phyloP scores from a whole-genome alignment of 1,140 invertebrate genomes.

The Olivierus martensii region DNA sequence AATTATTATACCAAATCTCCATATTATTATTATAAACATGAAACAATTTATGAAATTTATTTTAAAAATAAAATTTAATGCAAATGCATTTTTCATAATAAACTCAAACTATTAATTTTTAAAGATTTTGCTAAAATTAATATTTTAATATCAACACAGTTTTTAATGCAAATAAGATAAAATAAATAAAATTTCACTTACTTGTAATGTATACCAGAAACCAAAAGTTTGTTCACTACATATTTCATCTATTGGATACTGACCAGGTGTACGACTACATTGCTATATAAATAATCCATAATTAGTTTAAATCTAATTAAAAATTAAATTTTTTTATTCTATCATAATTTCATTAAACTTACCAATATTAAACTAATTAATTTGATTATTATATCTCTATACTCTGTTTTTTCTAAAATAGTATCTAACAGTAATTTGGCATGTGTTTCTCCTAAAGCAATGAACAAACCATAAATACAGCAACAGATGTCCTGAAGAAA shows the following conservation, averaged over 20 bases:
- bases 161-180: too few species aligned
- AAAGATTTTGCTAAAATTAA: too few species aligned
- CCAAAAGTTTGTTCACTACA: slow-evolving; percentile 68
- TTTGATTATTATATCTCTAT: slow-evolving; percentile 30
- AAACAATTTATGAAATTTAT: too few species aligned
- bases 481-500: slow-evolving; percentile 27
- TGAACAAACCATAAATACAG: slow-evolving; percentile 44
- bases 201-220: slow-evolving; percentile 83
- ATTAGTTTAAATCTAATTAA: background rate
- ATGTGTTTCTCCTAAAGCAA: slow-evolving; percentile 48
- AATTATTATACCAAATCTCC: too few species aligned
- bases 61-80: too few species aligned
- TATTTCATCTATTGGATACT: slow-evolving; percentile 69
- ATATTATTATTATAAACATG: too few species aligned
- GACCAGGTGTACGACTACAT: slow-evolving; percentile 60
- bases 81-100: too few species aligned
- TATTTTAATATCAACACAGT: too few species aligned
- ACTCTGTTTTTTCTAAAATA: slow-evolving; percentile 29
- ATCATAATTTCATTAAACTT: slow-evolving; percentile 9
- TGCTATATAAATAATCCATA: slow-evolving; percentile 27
- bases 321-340: too few species aligned
- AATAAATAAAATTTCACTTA: slow-evolving; percentile 25
- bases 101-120: too few species aligned
- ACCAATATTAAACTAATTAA: slow-evolving; percentile 46
- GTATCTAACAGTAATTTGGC: slow-evolving; percentile 42